phyloP scores from a whole-genome alignment of 2,797 vertebrate genomes.

The Phrynocephalus vlangalii region DNA sequence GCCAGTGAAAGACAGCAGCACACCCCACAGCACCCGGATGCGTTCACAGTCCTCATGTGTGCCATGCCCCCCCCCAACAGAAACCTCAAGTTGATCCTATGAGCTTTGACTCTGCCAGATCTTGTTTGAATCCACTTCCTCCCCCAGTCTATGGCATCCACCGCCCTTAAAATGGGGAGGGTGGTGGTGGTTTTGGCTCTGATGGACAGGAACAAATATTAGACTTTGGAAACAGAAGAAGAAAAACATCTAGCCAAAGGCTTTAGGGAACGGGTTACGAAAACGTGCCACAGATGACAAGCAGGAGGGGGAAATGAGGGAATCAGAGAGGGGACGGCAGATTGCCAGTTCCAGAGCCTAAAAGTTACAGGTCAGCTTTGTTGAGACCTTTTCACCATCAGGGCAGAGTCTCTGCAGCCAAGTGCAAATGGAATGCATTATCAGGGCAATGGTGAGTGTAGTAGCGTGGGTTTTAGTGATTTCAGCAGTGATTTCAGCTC shows the following conservation, averaged over 20 bases:
- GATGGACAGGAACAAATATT: not conserved
- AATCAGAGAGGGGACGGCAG: not conserved
- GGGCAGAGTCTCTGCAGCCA: not conserved
- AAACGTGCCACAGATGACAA: not conserved
- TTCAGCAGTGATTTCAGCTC: too few species aligned
- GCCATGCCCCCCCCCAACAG: too few species aligned
- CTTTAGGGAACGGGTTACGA: not conserved
- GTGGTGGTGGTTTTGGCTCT: too few species aligned
- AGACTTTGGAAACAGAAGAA: not conserved
- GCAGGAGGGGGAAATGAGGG: too few species aligned
- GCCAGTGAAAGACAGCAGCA: too few species aligned
- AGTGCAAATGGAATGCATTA: not conserved
- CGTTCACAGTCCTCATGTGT: too few species aligned
- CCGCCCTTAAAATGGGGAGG: too few species aligned
- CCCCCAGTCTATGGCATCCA: not conserved
- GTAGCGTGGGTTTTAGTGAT: too few species aligned
- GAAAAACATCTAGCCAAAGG: not conserved
- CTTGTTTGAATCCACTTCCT: not conserved
- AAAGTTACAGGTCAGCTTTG: not conserved
- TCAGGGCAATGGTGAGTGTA: not conserved
- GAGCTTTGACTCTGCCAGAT: not conserved
- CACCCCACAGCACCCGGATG: too few species aligned
- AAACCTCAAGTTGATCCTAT: too few species aligned
- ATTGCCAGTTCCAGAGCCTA: not conserved
- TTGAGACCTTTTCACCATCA: not conserved